A percentile compares a stretch with the other conserved stretches of the same genome.
Evolutionary conservation across 2,797 vertebrate genomes (phyloP).

Genomic region (Halcyon badia): DNA sequence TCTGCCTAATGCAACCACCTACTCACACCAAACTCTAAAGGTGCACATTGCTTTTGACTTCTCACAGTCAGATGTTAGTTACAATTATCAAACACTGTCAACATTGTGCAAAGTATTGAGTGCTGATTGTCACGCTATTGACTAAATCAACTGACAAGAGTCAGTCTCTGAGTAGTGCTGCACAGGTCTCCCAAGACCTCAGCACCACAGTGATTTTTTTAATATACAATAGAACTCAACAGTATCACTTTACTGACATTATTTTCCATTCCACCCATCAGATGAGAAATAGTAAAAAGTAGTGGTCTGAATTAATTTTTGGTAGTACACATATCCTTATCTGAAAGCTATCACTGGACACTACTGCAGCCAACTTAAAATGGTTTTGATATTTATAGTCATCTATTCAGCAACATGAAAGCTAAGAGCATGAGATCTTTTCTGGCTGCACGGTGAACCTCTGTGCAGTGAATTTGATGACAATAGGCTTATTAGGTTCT

Average conservation of each 20-base stretch:
- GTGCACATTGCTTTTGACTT: neutral
- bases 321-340: neutral
- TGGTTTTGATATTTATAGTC: neutral
- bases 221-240: neutral
- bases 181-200: neutral
- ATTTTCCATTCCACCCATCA: neutral
- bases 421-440: neutral
- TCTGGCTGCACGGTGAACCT: neutral
- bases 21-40: neutral
- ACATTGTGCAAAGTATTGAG: accelerated
- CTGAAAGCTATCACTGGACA: neutral
- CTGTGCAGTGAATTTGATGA: neutral
- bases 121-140: neutral
- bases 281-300: neutral
- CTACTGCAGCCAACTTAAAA: neutral
- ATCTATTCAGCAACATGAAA: neutral
- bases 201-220: neutral
- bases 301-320: neutral
- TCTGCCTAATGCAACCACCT: neutral
- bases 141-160: neutral
- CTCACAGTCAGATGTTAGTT: neutral
- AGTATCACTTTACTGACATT: neutral
- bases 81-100: neutral
- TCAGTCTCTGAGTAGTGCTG: neutral
- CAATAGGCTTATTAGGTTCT: neutral